phyloP scores from a whole-genome alignment of 2,888 invertebrate species.

The Dione juno region DNA sequence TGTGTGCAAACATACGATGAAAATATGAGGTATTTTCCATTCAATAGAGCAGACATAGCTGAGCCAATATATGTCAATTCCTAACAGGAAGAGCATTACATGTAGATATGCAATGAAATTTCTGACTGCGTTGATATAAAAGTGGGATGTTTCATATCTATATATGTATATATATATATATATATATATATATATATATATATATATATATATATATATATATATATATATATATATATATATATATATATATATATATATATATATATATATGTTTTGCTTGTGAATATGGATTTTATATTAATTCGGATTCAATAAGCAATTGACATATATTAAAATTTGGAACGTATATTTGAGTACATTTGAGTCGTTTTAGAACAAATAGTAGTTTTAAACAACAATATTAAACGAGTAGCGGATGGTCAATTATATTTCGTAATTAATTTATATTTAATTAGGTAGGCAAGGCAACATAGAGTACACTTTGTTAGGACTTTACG shows the following conservation, averaged over 20 bases:
- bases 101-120: constrained; percentile 57
- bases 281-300: no score
- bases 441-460: constrained; percentile 6
- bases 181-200: not conserved
- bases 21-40: constrained; percentile 49
- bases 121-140: constrained; percentile 30
- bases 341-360: no score
- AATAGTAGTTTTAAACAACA: not conserved
- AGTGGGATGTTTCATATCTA: not conserved
- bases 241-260: no score
- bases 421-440: not conserved
- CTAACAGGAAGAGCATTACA: constrained; percentile 53
- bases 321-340: no score
- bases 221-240: no score
- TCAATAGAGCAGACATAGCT: constrained; percentile 53
- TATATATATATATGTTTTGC: no score
- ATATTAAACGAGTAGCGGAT: not conserved
- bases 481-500: no score
- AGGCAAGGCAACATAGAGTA: no score
- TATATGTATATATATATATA: not conserved
- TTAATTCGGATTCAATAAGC: no score
- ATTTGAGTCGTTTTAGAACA: no score
- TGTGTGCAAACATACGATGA: constrained; percentile 15
- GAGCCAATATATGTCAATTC: constrained; percentile 58
- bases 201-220: not conserved